Conservation (phyloP, 2,113 vertebrate genomes). For the Hemibagrus wyckioides region DNA sequence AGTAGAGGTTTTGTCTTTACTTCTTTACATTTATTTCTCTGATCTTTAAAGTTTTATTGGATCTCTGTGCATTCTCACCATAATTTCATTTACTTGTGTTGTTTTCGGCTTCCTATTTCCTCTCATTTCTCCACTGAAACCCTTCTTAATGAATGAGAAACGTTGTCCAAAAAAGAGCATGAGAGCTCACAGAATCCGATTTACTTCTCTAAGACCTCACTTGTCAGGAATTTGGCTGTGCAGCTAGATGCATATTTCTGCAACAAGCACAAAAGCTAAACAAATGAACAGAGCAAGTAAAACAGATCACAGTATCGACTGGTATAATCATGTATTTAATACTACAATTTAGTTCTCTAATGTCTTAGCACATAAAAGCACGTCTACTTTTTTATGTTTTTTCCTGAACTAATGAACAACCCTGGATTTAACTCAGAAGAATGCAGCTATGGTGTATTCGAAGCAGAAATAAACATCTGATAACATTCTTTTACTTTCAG, state of each 20-base stretch:
- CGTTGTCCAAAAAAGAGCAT: neutral
- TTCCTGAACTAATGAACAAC: neutral
- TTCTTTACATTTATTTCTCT: neutral
- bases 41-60: neutral
- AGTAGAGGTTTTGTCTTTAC: neutral
- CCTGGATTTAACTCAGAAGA: neutral
- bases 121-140: neutral
- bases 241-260: neutral
- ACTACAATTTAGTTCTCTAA: neutral
- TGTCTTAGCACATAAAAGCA: neutral
- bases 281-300: neutral
- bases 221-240: slow-evolving; percentile 1
- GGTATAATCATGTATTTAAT: neutral
- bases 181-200: neutral
- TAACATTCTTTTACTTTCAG: slow-evolving; percentile 2
- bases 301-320: neutral
- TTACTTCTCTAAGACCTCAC: slow-evolving; percentile 13
- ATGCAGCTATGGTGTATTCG: neutral
- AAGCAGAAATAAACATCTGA: slow-evolving; percentile 14
- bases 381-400: neutral
- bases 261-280: neutral
- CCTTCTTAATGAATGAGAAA: neutral
- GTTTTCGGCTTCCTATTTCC: neutral
- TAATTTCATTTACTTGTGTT: neutral
- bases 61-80: neutral